Evolutionary conservation across 2,888 invertebrate species (phyloP).

Genomic region (Orchestes rusci): DNA sequence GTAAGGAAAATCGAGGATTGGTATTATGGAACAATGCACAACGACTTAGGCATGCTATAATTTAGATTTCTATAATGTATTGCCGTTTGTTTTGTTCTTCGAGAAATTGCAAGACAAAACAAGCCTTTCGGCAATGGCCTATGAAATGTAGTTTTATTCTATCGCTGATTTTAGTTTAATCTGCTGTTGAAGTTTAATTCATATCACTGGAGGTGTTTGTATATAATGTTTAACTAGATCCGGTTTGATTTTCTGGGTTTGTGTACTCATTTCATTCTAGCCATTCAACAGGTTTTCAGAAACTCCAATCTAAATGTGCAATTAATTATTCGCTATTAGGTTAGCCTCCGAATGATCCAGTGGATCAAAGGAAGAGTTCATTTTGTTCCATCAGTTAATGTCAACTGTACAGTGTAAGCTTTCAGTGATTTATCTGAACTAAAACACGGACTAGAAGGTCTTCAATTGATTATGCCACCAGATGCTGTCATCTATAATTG

Average conservation of each 20-base stretch:
- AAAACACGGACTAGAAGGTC: slow-evolving; percentile 2
- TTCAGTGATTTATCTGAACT: slow-evolving; percentile 9
- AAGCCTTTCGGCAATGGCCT: background rate
- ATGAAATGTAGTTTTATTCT: background rate
- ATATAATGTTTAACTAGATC: too few species aligned
- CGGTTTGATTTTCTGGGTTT: too few species aligned
- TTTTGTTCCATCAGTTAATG: too few species aligned
- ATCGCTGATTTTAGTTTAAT: too few species aligned
- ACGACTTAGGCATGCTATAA: slow-evolving; percentile 7
- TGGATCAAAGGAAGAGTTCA: too few species aligned
- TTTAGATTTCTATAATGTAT: slow-evolving; percentile 11
- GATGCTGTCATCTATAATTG: background rate
- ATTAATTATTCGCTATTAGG: too few species aligned
- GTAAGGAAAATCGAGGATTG: slow-evolving; percentile 19
- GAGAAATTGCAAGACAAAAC: background rate
- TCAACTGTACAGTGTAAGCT: slow-evolving; percentile 9
- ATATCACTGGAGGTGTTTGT: too few species aligned
- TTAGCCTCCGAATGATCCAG: too few species aligned
- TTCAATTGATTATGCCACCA: slow-evolving; percentile 5
- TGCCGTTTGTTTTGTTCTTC: slow-evolving; percentile 3
- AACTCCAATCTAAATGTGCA: too few species aligned
- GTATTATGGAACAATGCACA: slow-evolving; percentile 18
- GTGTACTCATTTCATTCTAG: too few species aligned
- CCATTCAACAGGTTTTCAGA: too few species aligned
- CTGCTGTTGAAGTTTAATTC: too few species aligned